Base-by-base conservation (phyloP, 2,113 vertebrate species). In the Platysteira castanea region DNA sequence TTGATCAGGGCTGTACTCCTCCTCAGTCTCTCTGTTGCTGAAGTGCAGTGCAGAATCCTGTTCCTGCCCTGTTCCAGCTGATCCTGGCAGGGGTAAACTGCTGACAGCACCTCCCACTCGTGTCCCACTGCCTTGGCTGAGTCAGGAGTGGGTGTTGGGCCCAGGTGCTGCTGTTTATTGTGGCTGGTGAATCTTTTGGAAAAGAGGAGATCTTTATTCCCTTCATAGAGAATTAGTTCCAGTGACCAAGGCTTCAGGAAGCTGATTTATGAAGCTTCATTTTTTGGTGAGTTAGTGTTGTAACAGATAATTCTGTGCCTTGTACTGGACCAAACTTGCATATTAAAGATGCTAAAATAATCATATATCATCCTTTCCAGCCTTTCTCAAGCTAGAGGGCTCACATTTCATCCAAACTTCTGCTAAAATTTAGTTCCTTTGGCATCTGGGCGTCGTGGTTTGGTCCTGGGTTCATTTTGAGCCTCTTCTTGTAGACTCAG, bases 81-180 rank as follows among this genome's bases (percentile, higher is more conserved):
- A 50, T 42, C 84, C 41, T 47, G 52, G 26, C 35, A 41, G 28
- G 6, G 64, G 15, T 10, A 42, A 89, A n/a, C 15, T 64, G 79
- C 85, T 84, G 75, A 10, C 42, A 75, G 60, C 37, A 37, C n/a
- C 65, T 93, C 50, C n/a, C 31, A 10, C 68, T 69, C 2, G 2
- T 0, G 2, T 39, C 22, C 63, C 63, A 15, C 30, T 60, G 26
- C n/a, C 69, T 19, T 78, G 46, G 12, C 68, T 81, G 69, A 89
- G 52, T 49, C 78, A 67, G 56, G 73, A 87, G 46, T 53, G 54
- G 30, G 10, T 67, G 7, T 0, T 70, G 33, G 61, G 60, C 60
- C 71, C 31, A 23, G 39, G 50, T 50, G 50, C 35, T 74, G 8
- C 28, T 26, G 0, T 31, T 31, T 33, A 1, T 41, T 0, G 0